Evolutionary conservation across 1,140 invertebrate genomes (phyloP).

Genomic region (Phenacoccus solenopsis): DNA sequence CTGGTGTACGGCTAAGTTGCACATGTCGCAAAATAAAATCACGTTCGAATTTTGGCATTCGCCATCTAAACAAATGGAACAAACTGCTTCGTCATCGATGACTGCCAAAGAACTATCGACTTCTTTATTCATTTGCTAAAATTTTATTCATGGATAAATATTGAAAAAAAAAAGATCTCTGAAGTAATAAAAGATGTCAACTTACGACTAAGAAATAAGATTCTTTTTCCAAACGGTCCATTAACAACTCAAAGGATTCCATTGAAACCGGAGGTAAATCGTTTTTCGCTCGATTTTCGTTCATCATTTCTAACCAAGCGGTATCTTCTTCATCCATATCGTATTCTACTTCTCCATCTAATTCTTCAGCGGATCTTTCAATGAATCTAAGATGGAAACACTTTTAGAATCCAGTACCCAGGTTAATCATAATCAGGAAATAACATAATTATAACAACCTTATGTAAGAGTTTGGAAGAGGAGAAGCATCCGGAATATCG

Average conservation of each 20-base stretch:
- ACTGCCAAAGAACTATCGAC: conserved; percentile 37
- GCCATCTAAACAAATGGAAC: conserved; percentile 88
- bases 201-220: conserved; percentile 59
- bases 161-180: not conserved
- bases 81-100: conserved; percentile 95
- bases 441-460: conserved; percentile 26
- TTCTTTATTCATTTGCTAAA: conserved; percentile 23
- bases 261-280: conserved; percentile 56
- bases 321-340: conserved; percentile 96
- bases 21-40: conserved; percentile 98
- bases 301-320: conserved; percentile 80
- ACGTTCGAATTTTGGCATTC: conserved; percentile 96
- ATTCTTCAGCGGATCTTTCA: conserved; percentile 85
- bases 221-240: conserved; percentile 95
- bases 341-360: conserved; percentile 89
- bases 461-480: conserved; percentile 65
- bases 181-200: not conserved
- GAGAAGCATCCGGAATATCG: conserved; percentile 62
- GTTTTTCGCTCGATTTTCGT: conserved; percentile 58
- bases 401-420: not conserved
- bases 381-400: conserved; percentile 52
- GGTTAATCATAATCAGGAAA: not conserved
- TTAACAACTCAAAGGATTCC: conserved; percentile 82
- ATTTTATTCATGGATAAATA: not conserved
- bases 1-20: conserved; percentile 91